Conservation (phyloP, 2,113 vertebrate species). For the Ahaetulla prasina region DNA sequence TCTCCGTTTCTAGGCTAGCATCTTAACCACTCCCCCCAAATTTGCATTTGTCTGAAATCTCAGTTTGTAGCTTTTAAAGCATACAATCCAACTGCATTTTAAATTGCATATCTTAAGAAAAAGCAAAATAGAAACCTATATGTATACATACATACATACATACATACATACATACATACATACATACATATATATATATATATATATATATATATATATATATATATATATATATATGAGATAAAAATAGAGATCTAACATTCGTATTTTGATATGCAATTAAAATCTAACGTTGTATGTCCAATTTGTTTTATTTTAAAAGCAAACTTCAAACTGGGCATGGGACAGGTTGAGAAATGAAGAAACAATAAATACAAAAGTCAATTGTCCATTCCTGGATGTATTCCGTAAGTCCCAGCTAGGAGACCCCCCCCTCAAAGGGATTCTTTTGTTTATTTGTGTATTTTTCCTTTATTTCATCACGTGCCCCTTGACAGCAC, state of each 20-base stretch:
- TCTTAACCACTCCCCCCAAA: neutral
- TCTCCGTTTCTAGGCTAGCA: neutral
- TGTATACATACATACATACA: neutral
- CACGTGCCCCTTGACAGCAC: constrained; percentile 14
- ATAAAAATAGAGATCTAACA: neutral
- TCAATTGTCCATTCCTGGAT: neutral
- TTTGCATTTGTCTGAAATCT: neutral
- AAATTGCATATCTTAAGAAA: neutral
- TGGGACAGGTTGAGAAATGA: neutral
- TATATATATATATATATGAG: too few relatives aligned
- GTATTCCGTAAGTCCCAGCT: neutral
- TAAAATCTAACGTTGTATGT: neutral
- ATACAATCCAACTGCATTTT: neutral
- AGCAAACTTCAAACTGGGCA: neutral
- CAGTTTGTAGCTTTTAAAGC: neutral
- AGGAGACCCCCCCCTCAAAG: neutral
- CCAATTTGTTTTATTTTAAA: neutral
- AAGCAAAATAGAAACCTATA: neutral
- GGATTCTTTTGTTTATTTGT: neutral
- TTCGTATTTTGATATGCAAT: neutral
- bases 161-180: too few relatives aligned
- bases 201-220: too few relatives aligned
- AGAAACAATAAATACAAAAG: neutral
- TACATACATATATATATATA: neutral
- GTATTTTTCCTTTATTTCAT: neutral